Conservation (phyloP, 2,797 vertebrate genomes). For the Spheniscus humboldti region DNA sequence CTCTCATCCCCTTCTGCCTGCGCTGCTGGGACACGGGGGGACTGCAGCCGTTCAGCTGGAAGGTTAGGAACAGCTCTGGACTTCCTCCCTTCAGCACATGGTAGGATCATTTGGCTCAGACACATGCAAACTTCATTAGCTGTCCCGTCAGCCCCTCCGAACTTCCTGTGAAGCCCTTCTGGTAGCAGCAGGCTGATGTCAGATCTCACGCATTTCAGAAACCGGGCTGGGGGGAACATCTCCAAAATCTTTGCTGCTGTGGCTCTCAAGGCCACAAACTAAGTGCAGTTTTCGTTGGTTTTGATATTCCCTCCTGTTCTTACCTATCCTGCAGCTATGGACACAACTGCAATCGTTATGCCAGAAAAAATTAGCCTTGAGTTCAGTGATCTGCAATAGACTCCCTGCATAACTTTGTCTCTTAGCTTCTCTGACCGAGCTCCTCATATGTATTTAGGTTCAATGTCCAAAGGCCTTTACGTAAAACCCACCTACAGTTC, state of each 20-base stretch:
- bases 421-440: background rate
- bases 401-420: background rate
- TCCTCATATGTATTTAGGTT: background rate
- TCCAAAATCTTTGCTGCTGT: background rate
- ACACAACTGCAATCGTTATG: background rate
- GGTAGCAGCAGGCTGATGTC: background rate
- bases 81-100: background rate
- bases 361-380: background rate
- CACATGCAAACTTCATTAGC: background rate
- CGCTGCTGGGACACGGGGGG: accelerated
- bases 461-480: background rate
- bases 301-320: background rate
- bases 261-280: background rate
- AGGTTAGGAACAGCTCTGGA: background rate
- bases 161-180: background rate
- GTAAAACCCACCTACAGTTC: background rate
- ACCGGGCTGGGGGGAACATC: background rate
- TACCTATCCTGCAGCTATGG: background rate
- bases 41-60: background rate
- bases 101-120: background rate
- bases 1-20: background rate
- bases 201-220: background rate
- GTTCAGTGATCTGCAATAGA: background rate
- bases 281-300: background rate
- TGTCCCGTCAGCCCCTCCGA: background rate